Evolutionary conservation across 2,888 invertebrate genomes (phyloP).

Genomic region (Orchesella flavescens): DNA sequence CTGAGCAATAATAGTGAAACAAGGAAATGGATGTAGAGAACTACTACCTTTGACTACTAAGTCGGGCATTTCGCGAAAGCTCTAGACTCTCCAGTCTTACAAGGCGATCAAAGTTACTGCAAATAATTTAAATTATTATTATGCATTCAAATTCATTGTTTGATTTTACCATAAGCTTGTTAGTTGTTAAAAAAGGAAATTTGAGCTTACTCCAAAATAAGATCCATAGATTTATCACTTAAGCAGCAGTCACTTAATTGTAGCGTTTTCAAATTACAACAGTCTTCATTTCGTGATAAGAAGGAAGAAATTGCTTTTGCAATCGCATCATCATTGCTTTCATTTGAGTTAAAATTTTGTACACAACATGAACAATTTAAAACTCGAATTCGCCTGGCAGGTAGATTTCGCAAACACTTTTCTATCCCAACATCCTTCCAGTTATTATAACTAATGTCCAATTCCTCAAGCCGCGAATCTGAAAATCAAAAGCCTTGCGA

Average conservation of each 20-base stretch:
- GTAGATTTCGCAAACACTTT: slow-evolving; percentile 47
- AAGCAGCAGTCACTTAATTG: slow-evolving; percentile 52
- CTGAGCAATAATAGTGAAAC: no score
- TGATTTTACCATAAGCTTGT: no score
- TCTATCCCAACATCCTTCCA: slow-evolving; percentile 64
- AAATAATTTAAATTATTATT: slow-evolving; percentile 27
- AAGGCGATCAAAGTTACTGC: slow-evolving; percentile 60
- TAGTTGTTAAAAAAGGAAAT: no score
- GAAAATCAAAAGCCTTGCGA: slow-evolving; percentile 3
- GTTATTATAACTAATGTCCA: slow-evolving; percentile 67
- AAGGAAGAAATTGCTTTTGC: slow-evolving; percentile 40
- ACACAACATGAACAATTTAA: slow-evolving; percentile 54
- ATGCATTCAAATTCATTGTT: no score
- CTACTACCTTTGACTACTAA: slow-evolving; percentile 32
- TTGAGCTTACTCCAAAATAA: slow-evolving; percentile 24
- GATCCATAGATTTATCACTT: slow-evolving; percentile 32
- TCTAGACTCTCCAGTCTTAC: slow-evolving; percentile 55
- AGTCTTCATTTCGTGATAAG: slow-evolving; percentile 60
- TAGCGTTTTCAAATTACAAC: slow-evolving; percentile 45
- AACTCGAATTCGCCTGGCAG: slow-evolving; percentile 40
- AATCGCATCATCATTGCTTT: slow-evolving; percentile 21
- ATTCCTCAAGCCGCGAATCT: slow-evolving; percentile 65
- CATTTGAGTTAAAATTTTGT: background rate
- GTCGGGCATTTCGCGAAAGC: slow-evolving; percentile 36
- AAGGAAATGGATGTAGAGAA: background rate